Evolutionary conservation across 2,113 vertebrate genomes (phyloP).

Genomic region (Cyanoliseus patagonus): DNA sequence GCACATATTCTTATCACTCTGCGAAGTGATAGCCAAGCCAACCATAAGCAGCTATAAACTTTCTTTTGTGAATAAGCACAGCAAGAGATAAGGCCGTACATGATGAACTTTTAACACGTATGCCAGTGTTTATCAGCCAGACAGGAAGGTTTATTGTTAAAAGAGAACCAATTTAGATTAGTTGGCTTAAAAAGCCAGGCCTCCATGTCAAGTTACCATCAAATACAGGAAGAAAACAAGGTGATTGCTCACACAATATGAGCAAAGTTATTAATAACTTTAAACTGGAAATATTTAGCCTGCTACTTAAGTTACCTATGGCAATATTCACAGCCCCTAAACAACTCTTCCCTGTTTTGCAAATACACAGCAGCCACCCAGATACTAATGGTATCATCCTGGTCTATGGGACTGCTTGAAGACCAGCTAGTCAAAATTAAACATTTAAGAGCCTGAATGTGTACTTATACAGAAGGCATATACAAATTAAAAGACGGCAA

Average conservation of each 20-base stretch:
- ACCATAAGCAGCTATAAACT: not conserved
- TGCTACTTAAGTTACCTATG: not conserved
- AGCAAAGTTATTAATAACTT: not conserved
- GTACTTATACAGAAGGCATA: not conserved
- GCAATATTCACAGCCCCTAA: not conserved
- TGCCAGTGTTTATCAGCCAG: not conserved
- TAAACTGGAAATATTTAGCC: slow-evolving; percentile 11
- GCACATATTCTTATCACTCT: not conserved
- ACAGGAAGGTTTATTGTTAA: slow-evolving; percentile 57
- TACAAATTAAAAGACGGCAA: not conserved
- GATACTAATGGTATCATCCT: not conserved
- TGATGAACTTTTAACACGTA: not conserved
- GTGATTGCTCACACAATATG: not conserved
- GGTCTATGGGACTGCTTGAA: not conserved
- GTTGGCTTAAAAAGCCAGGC: not conserved
- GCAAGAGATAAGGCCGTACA: not conserved
- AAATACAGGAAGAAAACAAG: slow-evolving; percentile 53
- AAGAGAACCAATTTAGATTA: slow-evolving; percentile 52
- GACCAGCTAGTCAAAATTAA: not conserved
- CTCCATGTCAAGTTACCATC: not conserved
- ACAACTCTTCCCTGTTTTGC: not conserved
- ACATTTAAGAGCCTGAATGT: not conserved
- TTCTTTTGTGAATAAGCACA: not conserved
- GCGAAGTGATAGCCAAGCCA: not conserved
- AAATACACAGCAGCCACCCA: not conserved